Percentiles rank a stretch among this genome's conserved stretches.
Evolutionary conservation across 1,140 invertebrate species (phyloP).

Genomic region (Spodoptera frugiperda): DNA sequence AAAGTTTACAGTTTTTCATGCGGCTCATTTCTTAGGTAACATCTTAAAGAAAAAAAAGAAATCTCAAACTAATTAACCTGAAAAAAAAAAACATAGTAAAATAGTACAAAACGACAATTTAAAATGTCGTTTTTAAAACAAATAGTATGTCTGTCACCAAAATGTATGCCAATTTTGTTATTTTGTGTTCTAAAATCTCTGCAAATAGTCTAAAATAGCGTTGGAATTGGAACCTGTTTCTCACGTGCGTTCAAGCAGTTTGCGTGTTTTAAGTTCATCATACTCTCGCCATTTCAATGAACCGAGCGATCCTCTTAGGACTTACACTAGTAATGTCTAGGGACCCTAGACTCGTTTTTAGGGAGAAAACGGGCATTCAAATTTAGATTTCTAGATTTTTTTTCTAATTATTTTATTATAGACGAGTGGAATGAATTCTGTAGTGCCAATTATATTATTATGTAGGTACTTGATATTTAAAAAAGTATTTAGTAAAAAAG

Average conservation of each 20-base stretch:
- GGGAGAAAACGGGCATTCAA: too few relatives aligned
- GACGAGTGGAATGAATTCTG: too few relatives aligned
- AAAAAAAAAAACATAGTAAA: too few relatives aligned
- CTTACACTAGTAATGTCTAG: background rate
- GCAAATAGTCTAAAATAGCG: slow-evolving; percentile 47
- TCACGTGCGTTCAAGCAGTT: slow-evolving; percentile 58
- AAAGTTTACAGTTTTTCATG: too few relatives aligned
- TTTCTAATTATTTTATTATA: too few relatives aligned
- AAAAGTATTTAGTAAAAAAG: too few relatives aligned
- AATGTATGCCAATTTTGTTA: slow-evolving; percentile 33
- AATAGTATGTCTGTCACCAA: background rate
- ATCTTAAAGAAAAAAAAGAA: too few relatives aligned
- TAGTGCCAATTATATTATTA: too few relatives aligned
- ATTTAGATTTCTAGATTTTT: too few relatives aligned
- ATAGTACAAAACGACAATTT: background rate
- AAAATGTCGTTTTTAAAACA: background rate
- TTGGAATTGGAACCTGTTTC: slow-evolving; percentile 65
- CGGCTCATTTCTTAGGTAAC: too few relatives aligned
- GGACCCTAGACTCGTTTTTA: background rate
- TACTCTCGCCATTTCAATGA: slow-evolving; percentile 75
- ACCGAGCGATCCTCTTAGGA: slow-evolving; percentile 54
- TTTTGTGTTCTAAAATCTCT: slow-evolving; percentile 56
- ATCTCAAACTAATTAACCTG: too few relatives aligned
- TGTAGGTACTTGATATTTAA: too few relatives aligned
- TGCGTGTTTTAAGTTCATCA: slow-evolving; percentile 77